These are phyloP conservation scores for Epinotia demarniana DNA, from an alignment of 2,888 invertebrate species.

Conservation along the genomic window DNA sequence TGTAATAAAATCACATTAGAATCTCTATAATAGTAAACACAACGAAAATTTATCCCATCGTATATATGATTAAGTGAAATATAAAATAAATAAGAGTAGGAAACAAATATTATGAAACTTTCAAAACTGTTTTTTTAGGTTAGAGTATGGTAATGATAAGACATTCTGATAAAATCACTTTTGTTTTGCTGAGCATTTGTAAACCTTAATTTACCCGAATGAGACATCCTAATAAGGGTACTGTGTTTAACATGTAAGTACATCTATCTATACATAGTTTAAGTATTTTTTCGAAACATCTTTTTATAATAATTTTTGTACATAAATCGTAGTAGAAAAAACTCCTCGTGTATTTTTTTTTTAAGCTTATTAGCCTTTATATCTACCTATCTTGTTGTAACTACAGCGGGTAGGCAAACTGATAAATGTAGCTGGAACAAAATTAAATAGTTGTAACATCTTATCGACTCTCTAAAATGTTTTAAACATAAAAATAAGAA, in stretches of 20 bases:
- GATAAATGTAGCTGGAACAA: not conserved
- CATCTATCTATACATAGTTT: slow-evolving; percentile 15
- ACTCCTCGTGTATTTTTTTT: slow-evolving; percentile 43
- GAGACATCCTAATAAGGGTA: not conserved
- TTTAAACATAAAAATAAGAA: no score
- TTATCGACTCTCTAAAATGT: not conserved
- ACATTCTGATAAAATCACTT: not conserved
- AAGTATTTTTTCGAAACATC: slow-evolving; percentile 44
- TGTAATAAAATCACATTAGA: slow-evolving; percentile 27
- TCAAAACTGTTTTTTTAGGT: not conserved
- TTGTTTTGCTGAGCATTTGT: slow-evolving; percentile 14
- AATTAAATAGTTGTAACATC: no score
- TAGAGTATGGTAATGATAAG: slow-evolving; percentile 7
- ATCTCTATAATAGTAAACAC: slow-evolving; percentile 40
- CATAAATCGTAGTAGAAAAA: slow-evolving; percentile 53
- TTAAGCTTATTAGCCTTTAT: slow-evolving; percentile 42
- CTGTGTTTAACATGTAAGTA: slow-evolving; percentile 28
- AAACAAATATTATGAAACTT: slow-evolving; percentile 9
- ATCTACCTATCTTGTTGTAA: not conserved
- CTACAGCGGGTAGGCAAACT: not conserved
- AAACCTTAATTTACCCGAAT: not conserved
- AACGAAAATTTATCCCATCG: slow-evolving; percentile 42
- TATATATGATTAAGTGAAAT: slow-evolving; percentile 28
- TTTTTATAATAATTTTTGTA: slow-evolving; percentile 45
- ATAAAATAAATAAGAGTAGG: slow-evolving; percentile 14